Percentiles rank a stretch among this genome's conserved stretches.
Conservation (phyloP, 1,140 invertebrate species). For the Neotoxoptera formosana region DNA sequence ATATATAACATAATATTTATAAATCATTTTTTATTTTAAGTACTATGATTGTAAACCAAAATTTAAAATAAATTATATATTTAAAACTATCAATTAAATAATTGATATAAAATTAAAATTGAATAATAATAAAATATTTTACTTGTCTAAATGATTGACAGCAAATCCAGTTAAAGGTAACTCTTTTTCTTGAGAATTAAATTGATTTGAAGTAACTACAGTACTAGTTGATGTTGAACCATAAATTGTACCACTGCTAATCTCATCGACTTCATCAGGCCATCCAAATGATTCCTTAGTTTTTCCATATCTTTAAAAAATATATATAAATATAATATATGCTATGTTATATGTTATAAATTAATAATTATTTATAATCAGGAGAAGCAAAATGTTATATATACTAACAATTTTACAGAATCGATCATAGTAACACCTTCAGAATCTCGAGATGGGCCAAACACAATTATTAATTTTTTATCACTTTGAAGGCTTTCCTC, state of each 20-base stretch:
- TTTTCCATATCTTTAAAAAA: conserved; percentile 81
- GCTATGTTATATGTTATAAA: neutral
- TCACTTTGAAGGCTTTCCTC: conserved; percentile 94
- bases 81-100: neutral
- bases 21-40: neutral
- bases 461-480: conserved; percentile 88
- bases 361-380: neutral
- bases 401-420: conserved; percentile 82
- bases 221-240: conserved; percentile 62
- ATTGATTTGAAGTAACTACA: conserved; percentile 59
- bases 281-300: conserved; percentile 96
- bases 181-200: conserved; percentile 62
- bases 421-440: conserved; percentile 91
- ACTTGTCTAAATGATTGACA: conserved; percentile 69
- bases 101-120: neutral
- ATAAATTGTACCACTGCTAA: conserved; percentile 69
- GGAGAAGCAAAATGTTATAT: neutral
- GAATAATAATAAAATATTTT: conserved; percentile 59
- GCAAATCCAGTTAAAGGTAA: conserved; percentile 64
- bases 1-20: neutral
- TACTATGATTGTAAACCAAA: neutral
- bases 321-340: neutral
- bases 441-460: conserved; percentile 89
- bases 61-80: neutral
- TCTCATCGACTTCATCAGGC: conserved; percentile 94